Evolutionary conservation across 2,797 vertebrate genomes (phyloP).

Genomic region (Cottoperca gobio): DNA sequence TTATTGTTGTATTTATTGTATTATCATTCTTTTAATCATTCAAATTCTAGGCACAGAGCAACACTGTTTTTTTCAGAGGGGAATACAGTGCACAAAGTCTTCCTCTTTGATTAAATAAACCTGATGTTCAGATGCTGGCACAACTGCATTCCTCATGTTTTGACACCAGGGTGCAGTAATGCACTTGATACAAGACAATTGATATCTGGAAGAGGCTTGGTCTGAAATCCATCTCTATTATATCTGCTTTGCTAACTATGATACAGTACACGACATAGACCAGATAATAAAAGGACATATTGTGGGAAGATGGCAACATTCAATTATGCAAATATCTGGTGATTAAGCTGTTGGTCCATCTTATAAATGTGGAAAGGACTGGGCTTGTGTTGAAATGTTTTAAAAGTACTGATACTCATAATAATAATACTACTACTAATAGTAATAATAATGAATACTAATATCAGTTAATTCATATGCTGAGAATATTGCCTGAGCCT

Average conservation of each 20-base stretch:
- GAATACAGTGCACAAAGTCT: neutral
- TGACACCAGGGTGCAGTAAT: conserved; percentile 69
- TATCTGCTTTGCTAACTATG: neutral
- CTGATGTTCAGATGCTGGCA: neutral
- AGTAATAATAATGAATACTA: conserved; percentile 1
- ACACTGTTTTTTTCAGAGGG: neutral
- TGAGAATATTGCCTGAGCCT: conserved; percentile 27
- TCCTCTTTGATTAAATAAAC: neutral
- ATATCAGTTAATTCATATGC: conserved; percentile 22
- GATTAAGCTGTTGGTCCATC: neutral
- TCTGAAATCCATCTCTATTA: conserved; percentile 14
- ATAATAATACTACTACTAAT: neutral
- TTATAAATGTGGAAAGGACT: neutral
- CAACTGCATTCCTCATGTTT: conserved; percentile 51
- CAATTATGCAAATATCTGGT: neutral
- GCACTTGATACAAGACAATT: conserved; percentile 30
- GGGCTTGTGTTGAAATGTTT: neutral
- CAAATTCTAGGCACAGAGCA: neutral
- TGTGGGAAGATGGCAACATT: neutral
- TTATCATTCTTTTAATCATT: neutral
- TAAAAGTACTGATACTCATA: conserved; percentile 1
- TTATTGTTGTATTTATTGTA: no score
- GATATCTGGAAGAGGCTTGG: neutral
- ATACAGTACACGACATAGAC: neutral
- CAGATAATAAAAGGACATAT: neutral